phyloP scores from a whole-genome alignment of 2,113 vertebrate species.

The Chloroceryle aenea region DNA sequence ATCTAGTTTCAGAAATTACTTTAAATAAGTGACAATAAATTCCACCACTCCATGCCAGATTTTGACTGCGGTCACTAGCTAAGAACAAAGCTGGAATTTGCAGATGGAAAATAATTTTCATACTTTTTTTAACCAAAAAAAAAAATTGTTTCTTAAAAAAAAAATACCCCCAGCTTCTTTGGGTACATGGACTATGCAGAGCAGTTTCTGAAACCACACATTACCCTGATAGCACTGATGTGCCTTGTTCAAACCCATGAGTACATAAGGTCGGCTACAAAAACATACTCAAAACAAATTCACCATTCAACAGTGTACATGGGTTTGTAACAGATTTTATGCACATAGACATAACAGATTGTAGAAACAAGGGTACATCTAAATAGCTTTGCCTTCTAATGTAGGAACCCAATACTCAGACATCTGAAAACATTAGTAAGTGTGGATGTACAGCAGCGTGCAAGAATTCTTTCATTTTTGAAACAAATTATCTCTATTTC shows the following conservation, averaged over 20 bases:
- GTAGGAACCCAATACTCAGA: not conserved
- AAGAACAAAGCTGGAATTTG: not conserved
- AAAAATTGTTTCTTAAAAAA: not conserved
- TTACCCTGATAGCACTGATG: not conserved
- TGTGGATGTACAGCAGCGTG: not conserved
- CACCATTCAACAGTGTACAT: not conserved
- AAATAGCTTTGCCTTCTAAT: not conserved
- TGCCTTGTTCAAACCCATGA: not conserved
- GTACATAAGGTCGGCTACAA: not conserved
- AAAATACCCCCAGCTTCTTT: not conserved
- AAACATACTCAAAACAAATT: not conserved
- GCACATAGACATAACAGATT: not conserved
- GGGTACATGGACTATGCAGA: not conserved
- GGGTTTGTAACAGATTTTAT: constrained; percentile 20
- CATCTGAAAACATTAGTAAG: not conserved
- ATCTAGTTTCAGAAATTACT: constrained; percentile 47
- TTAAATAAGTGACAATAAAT: not conserved
- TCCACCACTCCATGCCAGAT: no score
- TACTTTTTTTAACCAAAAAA: fast-evolving
- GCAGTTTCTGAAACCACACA: constrained; percentile 48
- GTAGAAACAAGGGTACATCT: not conserved
- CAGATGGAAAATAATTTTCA: not conserved
- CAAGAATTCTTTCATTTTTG: not conserved
- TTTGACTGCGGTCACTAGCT: not conserved
- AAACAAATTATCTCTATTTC: not conserved